Base-by-base conservation (phyloP, 2,888 invertebrate genomes). In the Automeris io region DNA sequence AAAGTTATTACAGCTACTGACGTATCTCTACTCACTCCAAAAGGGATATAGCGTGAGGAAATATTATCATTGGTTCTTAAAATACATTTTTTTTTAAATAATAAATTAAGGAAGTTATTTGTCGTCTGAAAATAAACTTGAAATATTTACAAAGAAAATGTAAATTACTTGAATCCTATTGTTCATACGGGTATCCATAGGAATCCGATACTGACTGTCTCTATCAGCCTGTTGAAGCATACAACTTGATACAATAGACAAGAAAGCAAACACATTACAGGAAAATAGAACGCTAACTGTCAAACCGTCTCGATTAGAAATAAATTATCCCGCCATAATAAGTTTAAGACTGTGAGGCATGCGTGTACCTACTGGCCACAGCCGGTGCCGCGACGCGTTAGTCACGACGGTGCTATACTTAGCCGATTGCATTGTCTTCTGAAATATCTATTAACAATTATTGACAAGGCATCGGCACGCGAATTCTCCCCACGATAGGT, bases 401-500 rank as follows among this genome's bases (percentile, higher is more conserved):
- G 75, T 85, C 86, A 83, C 81, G 46, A 49, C 54, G 67, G 47
- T n/a, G 57, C 82, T 86, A 86, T 74, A 80, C 79, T 80, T 85
- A 85, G 85, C 64, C 78, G 62, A 74, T 76, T 78, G 85, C 82
- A 85, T 85, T 86, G 86, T 85, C 82, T 82, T 86, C 85, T 85
- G 77, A 83, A 82, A 85, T 83, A 80, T 85, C 86, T 86, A 85
- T 85, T 86, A 85, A 79, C 75, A 78, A 86, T 85, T 86, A 85
- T 86, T 86, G 85, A 86, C 86, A 83, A 79, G 82, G 80, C 79
- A 85, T 83, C 81, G 83, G 86, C 78, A 83, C 70, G 85, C 83
- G 70, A 81, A 75, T 83, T 73, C 78, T 76, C 66, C 70, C 65
- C 66, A 71, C 74, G 70, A 77, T 79, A 83, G 81, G 80, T 83